Evolutionary conservation across 2,888 invertebrate species (phyloP), one percentile per base, ranked within the genome.

Genomic region (Acronicta leporina): DNA sequence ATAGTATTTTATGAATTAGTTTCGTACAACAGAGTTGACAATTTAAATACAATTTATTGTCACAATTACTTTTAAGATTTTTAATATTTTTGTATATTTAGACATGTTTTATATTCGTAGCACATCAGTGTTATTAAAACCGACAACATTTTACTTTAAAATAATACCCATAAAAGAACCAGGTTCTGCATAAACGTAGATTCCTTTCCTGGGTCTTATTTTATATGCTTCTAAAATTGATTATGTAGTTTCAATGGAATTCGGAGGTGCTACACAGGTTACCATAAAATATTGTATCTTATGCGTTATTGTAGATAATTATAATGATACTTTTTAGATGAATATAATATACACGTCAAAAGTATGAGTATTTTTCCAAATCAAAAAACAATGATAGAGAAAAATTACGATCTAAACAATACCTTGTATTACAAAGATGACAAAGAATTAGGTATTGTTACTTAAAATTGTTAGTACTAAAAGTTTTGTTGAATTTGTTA

Each of bases 251-350:
- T 83, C 84, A 84, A 85, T 81, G 81, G 67, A 70, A 80, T 83
- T 84, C 71, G 78, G 80, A 86, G 91, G 90, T 92, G 91, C 92
- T 92, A 88, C 76, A 80, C 83, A 84, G 83, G 92, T 92, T 92
- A 92, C 92, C 92, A 92, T 87, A 58, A 68, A 63, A 68, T 69
- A 84, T 76, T 83, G 83, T 86, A 84, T 86, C 80, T 81, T 85
- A 80, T 83, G 65, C 81, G 79, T 84, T 79, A 77, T 86, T 82
- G 58, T 84, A 84, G 75, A 84, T 84, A 84, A 84, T 80, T 76
- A 79, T 80, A 82, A 79, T 73, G 79, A 81, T 83, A 81, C 77
- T 68, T 41, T 58, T 54, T 65, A 72, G 43, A 68, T 69, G 49
- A 76, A 55, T 6, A 38, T 38, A 68, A 55, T 55, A 64, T 49